A percentile compares a stretch with the other conserved stretches of the same genome.
phyloP scores from a whole-genome alignment of 1,140 invertebrate genomes.

The Lucilia sericata region DNA sequence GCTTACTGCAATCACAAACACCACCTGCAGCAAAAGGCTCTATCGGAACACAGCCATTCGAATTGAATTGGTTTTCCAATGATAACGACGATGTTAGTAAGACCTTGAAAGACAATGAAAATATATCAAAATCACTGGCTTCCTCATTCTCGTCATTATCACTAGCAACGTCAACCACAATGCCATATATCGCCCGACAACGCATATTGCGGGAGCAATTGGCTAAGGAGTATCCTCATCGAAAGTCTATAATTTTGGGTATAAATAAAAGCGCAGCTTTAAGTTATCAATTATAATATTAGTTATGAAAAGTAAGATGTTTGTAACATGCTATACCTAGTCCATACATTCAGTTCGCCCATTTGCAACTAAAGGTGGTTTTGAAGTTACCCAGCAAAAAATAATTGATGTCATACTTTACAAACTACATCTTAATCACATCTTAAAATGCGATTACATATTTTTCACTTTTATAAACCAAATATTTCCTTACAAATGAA shows the following conservation, averaged over 20 bases:
- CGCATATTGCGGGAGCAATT: neutral
- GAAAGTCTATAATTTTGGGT: neutral
- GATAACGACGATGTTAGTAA: neutral
- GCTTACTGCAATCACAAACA: neutral
- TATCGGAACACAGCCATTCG: neutral
- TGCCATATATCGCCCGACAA: neutral
- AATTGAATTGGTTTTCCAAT: neutral
- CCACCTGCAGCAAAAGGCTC: neutral
- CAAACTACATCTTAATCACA: too few relatives aligned
- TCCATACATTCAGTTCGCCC: too few relatives aligned
- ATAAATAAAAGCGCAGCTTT: conserved; percentile 7
- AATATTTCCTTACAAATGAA: too few relatives aligned
- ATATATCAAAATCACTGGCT: neutral
- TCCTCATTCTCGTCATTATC: neutral
- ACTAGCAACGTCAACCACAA: neutral
- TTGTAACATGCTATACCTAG: too few relatives aligned
- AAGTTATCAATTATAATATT: neutral
- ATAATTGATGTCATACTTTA: too few relatives aligned
- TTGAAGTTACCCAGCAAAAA: too few relatives aligned
- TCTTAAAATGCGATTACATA: too few relatives aligned
- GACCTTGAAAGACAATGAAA: neutral
- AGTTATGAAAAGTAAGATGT: too few relatives aligned
- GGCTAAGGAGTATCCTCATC: neutral
- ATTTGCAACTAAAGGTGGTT: too few relatives aligned
- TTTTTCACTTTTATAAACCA: too few relatives aligned